Evolutionary conservation across 2,113 vertebrate genomes (phyloP), one percentile per base, ranked within the genome.

Genomic region (Copsychus sechellarum): DNA sequence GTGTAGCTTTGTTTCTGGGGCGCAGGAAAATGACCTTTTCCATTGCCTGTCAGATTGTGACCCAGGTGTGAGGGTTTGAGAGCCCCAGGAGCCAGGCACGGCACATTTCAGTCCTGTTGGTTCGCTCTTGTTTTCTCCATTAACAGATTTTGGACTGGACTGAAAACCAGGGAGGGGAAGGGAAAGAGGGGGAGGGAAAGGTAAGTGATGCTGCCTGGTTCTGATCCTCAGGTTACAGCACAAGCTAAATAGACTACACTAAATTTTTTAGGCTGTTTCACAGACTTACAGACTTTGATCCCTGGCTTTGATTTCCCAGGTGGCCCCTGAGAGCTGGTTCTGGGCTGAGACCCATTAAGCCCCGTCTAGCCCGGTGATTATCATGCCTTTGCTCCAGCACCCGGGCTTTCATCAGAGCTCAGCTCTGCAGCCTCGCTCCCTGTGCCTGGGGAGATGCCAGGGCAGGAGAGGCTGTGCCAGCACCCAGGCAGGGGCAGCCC

Each of bases 281-380:
- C 89, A 71, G 86, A 33, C 53, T 71, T 50, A 26, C 34, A 91
- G 96, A 47, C 95, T 96, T 96, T 97, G 96, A 96, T 96, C 95
- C 89, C 69, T 0, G 0, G 70, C 86, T 97, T 95, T 96, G 93
- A 96, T 96, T 96, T 97, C 94, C 91, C 92, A 72, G 0, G 42
- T 0, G 53, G 86, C 93, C 20, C 9, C 0, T 1, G 82, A 23
- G 90, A 66, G 56, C 61, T 34, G 86, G 60, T 57, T 94, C 89
- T 87, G 81, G 72, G 2, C 18, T 70, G 74, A 95, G 89, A 15
- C 90, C 94, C 93, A 70, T 94, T 91, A 93, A 96, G 78, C 31
- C 81, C 66, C 15, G 16, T 81, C 70, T 33, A 76, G 72, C 74
- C 87, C 0, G 0, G 50, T 79, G 92, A 87, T 95, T 90, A 86